These are phyloP conservation scores for Adineta ricciae DNA, from an alignment of 2,888 invertebrate genomes.

Conservation along the genomic window DNA sequence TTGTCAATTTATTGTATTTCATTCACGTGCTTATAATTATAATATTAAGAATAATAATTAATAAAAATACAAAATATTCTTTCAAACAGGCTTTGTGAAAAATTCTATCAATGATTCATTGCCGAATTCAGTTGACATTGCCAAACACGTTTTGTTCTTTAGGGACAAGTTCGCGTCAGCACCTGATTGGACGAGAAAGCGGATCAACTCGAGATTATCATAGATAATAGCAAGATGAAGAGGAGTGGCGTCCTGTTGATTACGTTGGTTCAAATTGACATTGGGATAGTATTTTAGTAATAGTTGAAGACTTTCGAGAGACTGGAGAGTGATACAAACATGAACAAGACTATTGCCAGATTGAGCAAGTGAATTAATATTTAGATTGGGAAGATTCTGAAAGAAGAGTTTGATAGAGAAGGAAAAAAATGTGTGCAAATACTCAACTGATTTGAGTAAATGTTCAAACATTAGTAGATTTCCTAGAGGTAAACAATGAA, in stretches of 20 bases:
- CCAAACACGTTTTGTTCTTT: neutral
- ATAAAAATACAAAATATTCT: constrained; percentile 32
- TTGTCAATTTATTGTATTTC: neutral
- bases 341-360: neutral
- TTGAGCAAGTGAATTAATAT: neutral
- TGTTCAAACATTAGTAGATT: neutral
- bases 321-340: neutral
- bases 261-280: neutral
- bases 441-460: neutral
- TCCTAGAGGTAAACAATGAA: neutral
- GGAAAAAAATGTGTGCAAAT: neutral
- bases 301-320: neutral
- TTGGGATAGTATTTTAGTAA: neutral
- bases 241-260: neutral
- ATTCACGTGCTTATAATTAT: neutral
- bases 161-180: neutral
- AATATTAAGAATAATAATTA: neutral
- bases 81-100: neutral
- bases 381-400: neutral
- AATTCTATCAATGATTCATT: neutral
- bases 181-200: neutral
- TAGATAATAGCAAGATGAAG: neutral
- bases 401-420: neutral
- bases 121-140: neutral
- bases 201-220: neutral